A percentile compares a stretch with the other conserved stretches of the same genome.
Conservation (phyloP, 2,113 vertebrate species). For the Platichthys stellatus region DNA sequence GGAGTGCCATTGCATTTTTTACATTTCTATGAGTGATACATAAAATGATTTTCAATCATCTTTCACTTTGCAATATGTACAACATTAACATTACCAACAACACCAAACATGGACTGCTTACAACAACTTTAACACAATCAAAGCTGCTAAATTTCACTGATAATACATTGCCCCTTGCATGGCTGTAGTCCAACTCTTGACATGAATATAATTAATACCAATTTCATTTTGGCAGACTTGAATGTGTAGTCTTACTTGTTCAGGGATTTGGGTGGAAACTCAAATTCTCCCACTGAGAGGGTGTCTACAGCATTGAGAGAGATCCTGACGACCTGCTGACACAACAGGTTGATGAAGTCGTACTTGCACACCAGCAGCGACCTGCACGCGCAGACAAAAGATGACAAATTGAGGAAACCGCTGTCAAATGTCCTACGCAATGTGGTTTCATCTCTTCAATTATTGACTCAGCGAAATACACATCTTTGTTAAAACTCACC, state of each 20-base stretch:
- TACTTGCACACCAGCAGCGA: constrained; percentile 96
- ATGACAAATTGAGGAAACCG: background rate
- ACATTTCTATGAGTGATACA: no score
- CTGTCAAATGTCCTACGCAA: no score
- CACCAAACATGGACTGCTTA: no score
- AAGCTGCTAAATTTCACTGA: background rate
- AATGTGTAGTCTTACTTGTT: constrained; percentile 86
- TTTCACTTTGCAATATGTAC: no score
- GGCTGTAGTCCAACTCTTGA: background rate
- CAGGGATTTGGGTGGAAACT: constrained; percentile 95
- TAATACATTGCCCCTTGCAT: background rate
- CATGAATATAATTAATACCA: background rate
- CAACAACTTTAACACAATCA: no score
- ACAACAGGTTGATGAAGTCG: constrained; percentile 95
- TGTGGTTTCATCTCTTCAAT: background rate
- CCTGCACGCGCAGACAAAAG: constrained; percentile 63
- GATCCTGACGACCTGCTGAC: constrained; percentile 91
- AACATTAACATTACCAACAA: background rate
- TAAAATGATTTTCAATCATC: no score
- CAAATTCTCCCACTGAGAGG: constrained; percentile 91
- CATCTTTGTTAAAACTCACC: constrained; percentile 51
- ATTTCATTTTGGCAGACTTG: background rate
- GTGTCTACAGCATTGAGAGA: constrained; percentile 91
- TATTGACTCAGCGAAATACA: no score
- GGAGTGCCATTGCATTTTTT: no score